Evolutionary conservation across 2,113 vertebrate genomes (phyloP).

Genomic region (Sturnira hondurensis): DNA sequence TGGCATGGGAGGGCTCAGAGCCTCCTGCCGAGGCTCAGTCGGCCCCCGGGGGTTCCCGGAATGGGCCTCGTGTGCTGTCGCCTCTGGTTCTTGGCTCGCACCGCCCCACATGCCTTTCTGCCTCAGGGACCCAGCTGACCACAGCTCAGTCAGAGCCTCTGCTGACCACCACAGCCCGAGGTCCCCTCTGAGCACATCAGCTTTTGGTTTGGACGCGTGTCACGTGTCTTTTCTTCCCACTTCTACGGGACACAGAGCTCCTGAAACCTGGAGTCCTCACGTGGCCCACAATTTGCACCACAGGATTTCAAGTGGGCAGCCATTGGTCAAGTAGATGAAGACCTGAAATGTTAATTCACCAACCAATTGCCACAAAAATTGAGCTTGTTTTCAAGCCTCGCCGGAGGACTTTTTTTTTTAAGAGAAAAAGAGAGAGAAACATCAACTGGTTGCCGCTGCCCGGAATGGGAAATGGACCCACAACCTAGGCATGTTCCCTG

Average conservation of each 20-base stretch:
- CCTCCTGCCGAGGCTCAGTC: neutral
- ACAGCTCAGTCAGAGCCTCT: neutral
- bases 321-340: neutral
- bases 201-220: neutral
- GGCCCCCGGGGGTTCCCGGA: neutral
- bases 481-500: no score
- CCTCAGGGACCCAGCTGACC: neutral
- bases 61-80: neutral
- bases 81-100: neutral
- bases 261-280: neutral
- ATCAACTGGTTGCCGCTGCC: no score
- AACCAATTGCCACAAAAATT: neutral
- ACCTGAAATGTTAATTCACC: neutral
- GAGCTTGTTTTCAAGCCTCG: no score
- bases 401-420: no score
- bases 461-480: no score
- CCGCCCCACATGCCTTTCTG: neutral
- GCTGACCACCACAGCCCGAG: accelerated
- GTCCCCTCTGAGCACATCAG: neutral
- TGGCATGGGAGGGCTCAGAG: neutral
- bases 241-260: neutral
- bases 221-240: neutral
- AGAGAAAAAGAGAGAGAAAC: no score
- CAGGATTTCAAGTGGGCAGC: neutral
- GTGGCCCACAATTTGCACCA: neutral